Percentiles rank a stretch among this genome's conserved stretches.
Conservation (phyloP, 2,113 vertebrate species). For the Oceanites oceanicus region DNA sequence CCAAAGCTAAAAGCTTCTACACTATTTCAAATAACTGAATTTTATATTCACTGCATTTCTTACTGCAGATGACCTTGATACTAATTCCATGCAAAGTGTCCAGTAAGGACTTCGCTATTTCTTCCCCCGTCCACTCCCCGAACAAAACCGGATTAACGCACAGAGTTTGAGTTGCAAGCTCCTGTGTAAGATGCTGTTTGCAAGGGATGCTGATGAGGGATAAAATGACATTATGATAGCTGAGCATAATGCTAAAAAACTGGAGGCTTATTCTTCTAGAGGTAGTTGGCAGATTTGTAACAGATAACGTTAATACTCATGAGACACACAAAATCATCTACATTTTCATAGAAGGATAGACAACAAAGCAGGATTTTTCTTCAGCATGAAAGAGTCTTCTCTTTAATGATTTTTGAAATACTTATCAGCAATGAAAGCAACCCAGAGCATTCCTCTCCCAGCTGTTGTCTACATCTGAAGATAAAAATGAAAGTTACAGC, state of each 20-base stretch:
- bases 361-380: neutral
- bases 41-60: neutral
- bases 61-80: neutral
- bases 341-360: neutral
- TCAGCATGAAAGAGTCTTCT: neutral
- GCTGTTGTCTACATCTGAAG: neutral
- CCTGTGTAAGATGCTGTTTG: neutral
- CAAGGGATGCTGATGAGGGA: neutral
- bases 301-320: neutral
- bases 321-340: neutral
- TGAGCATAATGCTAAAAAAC: neutral
- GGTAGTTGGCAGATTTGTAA: neutral
- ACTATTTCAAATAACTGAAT: neutral
- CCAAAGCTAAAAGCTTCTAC: neutral
- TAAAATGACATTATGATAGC: neutral
- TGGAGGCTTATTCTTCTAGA: neutral
- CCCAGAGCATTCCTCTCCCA: neutral
- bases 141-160: neutral
- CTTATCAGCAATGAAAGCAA: neutral
- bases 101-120: neutral
- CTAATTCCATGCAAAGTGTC: neutral
- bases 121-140: neutral
- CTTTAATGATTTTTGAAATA: conserved; percentile 5
- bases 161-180: neutral
- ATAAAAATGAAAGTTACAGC: neutral